Evolutionary conservation across 2,888 invertebrate species (phyloP), one percentile per base, ranked within the genome.

Genomic region (Sericinus montela): DNA sequence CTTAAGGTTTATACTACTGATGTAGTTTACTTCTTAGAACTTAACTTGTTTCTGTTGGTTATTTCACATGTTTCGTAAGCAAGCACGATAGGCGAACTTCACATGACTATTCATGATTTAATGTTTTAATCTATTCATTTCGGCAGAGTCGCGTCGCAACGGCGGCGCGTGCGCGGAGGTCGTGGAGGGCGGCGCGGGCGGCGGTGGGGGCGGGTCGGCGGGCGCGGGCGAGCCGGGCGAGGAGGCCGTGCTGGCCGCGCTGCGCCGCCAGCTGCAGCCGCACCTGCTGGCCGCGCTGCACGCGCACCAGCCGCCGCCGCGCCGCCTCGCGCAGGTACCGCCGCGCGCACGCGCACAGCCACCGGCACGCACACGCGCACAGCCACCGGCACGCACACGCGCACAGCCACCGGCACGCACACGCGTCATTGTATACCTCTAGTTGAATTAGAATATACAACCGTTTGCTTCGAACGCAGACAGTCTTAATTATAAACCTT

Each of bases 241-340:
- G 58, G 93, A 93, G 60, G 93, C 93, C 38, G 93, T 94, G 90
- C 77, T 94, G 63, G 92, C 91, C 40, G 94, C 93, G 39, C 80
- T 94, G 58, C 89, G 94, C 9, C 85, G 92, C 14, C 93, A 93
- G 73, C 90, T 94, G 59, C 93, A 93, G 69, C 94, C 94, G 47
- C 93, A 94, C 70, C 77, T 93, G 50, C 90, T 92, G 71, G 91
- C 92, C 84, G 92, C 92, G 7, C 82, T 92, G 41, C 82, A 91
- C 56, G 89, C 90, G 46, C 90, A 90, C 88, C 91, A 92, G 6
- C 83, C 92, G 45, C 81, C 91, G 45, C 88, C 90, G 49, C 84
- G 87, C 56, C 61, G 57, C 35, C 30, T 8, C 25, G 43, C 59
- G 19, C 60, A 55, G 56, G 58, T 56, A 37, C 39, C 3, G 75